Conservation (phyloP, 1,140 invertebrate genomes). For the Ptiloglossa arizonensis region DNA sequence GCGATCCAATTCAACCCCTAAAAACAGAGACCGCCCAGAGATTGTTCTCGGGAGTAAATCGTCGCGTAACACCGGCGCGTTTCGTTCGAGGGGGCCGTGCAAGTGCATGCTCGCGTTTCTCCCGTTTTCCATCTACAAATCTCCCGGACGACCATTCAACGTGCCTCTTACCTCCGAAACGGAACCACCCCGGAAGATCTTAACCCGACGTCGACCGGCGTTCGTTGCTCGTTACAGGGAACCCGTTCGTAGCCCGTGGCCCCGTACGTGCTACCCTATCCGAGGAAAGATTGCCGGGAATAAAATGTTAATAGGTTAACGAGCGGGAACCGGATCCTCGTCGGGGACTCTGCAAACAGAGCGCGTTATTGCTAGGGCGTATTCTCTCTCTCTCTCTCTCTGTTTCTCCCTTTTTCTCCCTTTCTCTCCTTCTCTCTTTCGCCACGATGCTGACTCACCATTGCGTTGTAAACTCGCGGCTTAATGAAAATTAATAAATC, state of each 20-base stretch:
- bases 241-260: constrained; percentile 14
- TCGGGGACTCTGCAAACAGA: constrained; percentile 21
- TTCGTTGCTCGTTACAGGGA: constrained; percentile 41
- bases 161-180: constrained; percentile 46
- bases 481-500: constrained; percentile 51
- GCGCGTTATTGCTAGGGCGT: constrained; percentile 16
- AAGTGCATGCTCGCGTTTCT: constrained; percentile 47
- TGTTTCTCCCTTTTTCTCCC: background rate
- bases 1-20: constrained; percentile 14
- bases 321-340: constrained; percentile 43
- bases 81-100: constrained; percentile 24
- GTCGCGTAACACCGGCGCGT: background rate
- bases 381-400: too few species aligned
- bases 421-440: background rate
- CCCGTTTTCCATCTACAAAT: constrained; percentile 59
- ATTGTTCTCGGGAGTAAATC: constrained; percentile 14
- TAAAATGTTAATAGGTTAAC: constrained; percentile 72
- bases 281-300: constrained; percentile 63
- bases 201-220: constrained; percentile 37
- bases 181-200: constrained; percentile 57
- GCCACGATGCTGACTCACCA: constrained; percentile 1
- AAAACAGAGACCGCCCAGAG: background rate
- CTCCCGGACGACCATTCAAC: constrained; percentile 52
- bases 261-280: constrained; percentile 12
- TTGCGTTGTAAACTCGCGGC: background rate